Percentiles rank a stretch among this genome's conserved stretches.
phyloP scores from a whole-genome alignment of 64 coral and sea anemone genomes.

The Hydrozoanthus tunicans region DNA sequence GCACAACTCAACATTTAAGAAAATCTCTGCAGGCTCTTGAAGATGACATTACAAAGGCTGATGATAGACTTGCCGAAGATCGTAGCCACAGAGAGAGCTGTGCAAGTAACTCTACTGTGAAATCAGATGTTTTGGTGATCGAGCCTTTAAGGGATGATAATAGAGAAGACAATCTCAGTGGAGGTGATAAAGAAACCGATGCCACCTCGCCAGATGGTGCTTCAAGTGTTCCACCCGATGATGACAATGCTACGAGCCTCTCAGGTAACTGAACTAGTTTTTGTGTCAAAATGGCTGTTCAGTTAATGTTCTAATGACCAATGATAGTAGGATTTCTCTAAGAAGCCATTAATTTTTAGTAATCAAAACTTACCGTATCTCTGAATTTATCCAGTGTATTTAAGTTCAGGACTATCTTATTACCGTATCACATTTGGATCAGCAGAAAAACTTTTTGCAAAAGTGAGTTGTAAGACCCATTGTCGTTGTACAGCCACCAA shows the following conservation, averaged over 20 bases:
- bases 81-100: background rate
- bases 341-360: too few species aligned
- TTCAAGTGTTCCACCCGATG: background rate
- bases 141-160: background rate
- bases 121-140: background rate
- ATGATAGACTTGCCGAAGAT: background rate
- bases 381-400: too few species aligned
- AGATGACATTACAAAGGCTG: conserved; percentile 3
- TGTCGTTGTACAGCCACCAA: too few species aligned
- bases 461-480: too few species aligned
- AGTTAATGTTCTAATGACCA: too few species aligned
- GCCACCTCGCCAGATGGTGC: background rate
- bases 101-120: background rate
- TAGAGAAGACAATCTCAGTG: background rate
- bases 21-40: conserved; percentile 63
- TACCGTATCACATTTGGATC: too few species aligned
- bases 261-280: conserved; percentile 15
- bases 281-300: too few species aligned
- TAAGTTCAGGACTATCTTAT: too few species aligned
- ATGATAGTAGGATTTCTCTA: too few species aligned
- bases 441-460: too few species aligned
- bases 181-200: background rate
- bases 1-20: conserved; percentile 45
- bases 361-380: too few species aligned
- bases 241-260: background rate